Evolutionary conservation across 2,113 vertebrate species (phyloP), one percentile per base, ranked within the genome.

Genomic region (Poecile atricapillus): DNA sequence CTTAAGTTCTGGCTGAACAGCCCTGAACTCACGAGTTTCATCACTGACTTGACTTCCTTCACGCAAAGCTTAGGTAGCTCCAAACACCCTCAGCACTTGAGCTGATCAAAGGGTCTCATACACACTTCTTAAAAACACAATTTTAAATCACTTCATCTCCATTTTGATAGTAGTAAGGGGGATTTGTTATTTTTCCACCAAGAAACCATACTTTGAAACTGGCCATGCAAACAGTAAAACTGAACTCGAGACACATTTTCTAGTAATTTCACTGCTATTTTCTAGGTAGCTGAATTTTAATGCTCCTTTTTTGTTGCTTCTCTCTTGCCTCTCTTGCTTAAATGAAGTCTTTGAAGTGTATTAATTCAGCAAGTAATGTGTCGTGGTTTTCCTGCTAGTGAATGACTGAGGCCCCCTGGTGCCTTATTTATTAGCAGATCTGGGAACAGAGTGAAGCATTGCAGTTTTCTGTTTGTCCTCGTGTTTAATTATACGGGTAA

Each of bases 341-440:
- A 82, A 73, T 41, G 15, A 74, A 63, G 35, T 37, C 47, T 73
- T 49, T 33, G 33, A 73, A 59, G 30, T 11, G 23, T 33, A 28
- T 39, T 39, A 41, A 37, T 55, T 50, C 53, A 67, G 86, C 39
- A 80, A 65, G 23, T 30, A 75, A 56, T 2, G 10, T 50, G 55
- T 25, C 2, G 9, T 37, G 18, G 9, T 59, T 92, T 93, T 55
- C 55, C 75, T 67, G 73, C 30, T n/a, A 2, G 24, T 47, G 91
- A 83, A 28, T 39, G 58, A 50, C 93, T 86, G 96, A 64, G 80
- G 93, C 83, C 94, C 83, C 76, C 86, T 93, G 83, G 86, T 89
- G 96, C 60, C 89, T 79, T 7, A 7, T 68, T 76, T 75, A 35
- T 82, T 69, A 83, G 62, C 30, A 63, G 33, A 31, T 52, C 69